Base-by-base conservation (phyloP, 2,888 invertebrate genomes). In the Luffia ferchaultella region DNA sequence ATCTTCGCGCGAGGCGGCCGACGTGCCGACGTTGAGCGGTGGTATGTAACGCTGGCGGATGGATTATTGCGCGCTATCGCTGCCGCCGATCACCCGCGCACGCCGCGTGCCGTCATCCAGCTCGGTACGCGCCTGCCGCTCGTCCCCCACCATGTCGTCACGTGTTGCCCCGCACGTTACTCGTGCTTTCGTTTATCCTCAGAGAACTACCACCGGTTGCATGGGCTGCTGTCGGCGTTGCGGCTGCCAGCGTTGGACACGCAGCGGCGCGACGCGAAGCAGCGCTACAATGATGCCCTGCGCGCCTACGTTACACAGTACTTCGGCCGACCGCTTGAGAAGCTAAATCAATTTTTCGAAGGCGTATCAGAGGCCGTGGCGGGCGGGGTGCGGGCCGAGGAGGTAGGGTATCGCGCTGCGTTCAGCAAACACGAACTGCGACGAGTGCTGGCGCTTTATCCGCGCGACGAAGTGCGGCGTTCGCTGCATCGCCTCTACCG, bases 321-420 rank as follows among this genome's bases (percentile, higher is more conserved):
- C 79, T 96, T 99, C 83, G 98, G 98, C 20, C 86, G 96, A 30
- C 82, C 82, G 65, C 73, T 82, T 15, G 82, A 80, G 67, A 68
- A 68, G 59, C 70, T 80, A 20, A 73, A 97, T 93, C 88, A 89
- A 60, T 99, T 99, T 85, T 98, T 99, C 70, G 98, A 99, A 75
- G 97, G 97, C 48, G 97, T 99, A 50, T 92, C 97, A 76, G 92
- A 91, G 55, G 93, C 94, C 70, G 96, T 98, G 55, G 92, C 93
- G 50, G 91, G 93, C 65, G 98, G 99, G 50, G 96, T 97, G 47
- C 97, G 96, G 71, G 95, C 95, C 68, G 95, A 97, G 43, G 98
- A 99, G 86, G 95, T 99, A 50, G 95, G 97, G 67, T 99, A 96
- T 85, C 98, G 98, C 83, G 90, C 97, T 82, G 97, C 96, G 41